These are phyloP conservation scores for Laspeyria flexula DNA, from an alignment of 2,888 invertebrate genomes.

Conservation along the genomic window DNA sequence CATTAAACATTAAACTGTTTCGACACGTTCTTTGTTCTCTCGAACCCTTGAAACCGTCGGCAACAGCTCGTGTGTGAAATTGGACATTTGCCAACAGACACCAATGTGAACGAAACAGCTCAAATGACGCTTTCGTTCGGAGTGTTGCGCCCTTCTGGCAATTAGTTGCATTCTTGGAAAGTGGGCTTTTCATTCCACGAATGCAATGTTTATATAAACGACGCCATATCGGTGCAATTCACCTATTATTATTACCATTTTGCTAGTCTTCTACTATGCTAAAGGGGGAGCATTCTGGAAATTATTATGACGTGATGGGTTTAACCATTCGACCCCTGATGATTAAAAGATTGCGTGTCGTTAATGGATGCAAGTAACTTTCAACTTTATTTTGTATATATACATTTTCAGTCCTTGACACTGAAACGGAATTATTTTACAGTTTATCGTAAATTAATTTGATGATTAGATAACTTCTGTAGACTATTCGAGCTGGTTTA, in stretches of 20 bases:
- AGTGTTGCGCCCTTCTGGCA: slow-evolving; percentile 38
- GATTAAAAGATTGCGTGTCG: background rate
- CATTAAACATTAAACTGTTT: slow-evolving; percentile 42
- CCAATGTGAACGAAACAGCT: slow-evolving; percentile 34
- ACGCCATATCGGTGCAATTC: slow-evolving; percentile 3
- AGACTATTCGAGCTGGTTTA: too few species aligned
- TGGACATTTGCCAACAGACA: slow-evolving; percentile 45
- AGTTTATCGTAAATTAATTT: too few species aligned
- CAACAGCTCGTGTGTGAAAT: slow-evolving; percentile 57
- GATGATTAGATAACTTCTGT: too few species aligned
- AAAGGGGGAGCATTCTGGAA: background rate
- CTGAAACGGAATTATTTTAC: too few species aligned
- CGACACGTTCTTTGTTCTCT: slow-evolving; percentile 60
- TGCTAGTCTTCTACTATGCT: background rate
- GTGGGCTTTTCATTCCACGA: slow-evolving; percentile 31
- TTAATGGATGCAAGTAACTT: background rate
- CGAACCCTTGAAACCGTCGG: slow-evolving; percentile 53
- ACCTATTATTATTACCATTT: background rate
- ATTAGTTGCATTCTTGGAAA: slow-evolving; percentile 37
- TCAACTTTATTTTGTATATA: too few species aligned
- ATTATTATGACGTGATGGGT: background rate
- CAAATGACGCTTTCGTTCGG: slow-evolving; percentile 33
- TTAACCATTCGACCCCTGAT: background rate
- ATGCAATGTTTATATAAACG: slow-evolving; percentile 23
- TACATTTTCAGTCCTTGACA: too few species aligned